Conservation (phyloP, 2,113 vertebrate genomes). For the Ivindomyrus marchei region DNA sequence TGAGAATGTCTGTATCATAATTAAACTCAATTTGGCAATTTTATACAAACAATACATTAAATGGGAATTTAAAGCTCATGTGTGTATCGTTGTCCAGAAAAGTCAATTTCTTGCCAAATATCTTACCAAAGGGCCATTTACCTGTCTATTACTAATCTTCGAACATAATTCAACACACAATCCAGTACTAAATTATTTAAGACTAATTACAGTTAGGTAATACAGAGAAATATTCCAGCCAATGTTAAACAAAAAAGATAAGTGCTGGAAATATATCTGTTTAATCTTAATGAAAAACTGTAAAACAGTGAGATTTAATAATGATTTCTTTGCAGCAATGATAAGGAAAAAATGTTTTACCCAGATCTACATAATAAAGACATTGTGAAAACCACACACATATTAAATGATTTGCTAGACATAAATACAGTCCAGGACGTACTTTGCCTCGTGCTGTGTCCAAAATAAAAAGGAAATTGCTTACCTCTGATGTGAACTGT, state of each 20-base stretch:
- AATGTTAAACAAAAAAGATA: not conserved
- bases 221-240: not conserved
- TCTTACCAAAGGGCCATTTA: not conserved
- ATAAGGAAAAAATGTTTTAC: not conserved
- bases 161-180: no score
- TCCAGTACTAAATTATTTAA: not conserved
- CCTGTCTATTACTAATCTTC: not conserved
- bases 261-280: not conserved
- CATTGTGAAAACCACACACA: not conserved
- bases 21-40: not conserved
- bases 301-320: not conserved
- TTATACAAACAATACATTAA: not conserved
- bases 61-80: not conserved
- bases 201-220: not conserved
- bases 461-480: not conserved
- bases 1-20: not conserved
- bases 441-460: not conserved
- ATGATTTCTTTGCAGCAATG: not conserved
- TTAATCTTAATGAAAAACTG: not conserved
- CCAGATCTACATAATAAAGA: not conserved
- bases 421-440: not conserved
- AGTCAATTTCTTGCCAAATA: not conserved
- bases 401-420: not conserved
- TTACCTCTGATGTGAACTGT: not conserved
- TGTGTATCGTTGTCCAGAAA: not conserved